Evolutionary conservation across 1,140 invertebrate species (phyloP).

Genomic region (Drosophila serrata): DNA sequence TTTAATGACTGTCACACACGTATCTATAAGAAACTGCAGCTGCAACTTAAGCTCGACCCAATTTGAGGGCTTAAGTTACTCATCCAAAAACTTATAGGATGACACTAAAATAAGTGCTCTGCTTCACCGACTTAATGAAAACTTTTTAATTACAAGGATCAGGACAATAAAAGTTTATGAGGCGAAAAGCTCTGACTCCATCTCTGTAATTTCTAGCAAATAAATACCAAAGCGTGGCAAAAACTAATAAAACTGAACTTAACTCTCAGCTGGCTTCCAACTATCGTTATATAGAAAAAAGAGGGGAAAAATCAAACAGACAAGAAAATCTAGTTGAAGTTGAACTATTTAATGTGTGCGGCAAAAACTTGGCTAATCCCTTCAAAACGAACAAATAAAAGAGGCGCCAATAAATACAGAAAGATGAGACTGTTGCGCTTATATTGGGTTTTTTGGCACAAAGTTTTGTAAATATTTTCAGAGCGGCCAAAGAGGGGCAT

Average conservation of each 20-base stretch:
- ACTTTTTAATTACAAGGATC: slow-evolving; percentile 80
- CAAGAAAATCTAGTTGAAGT: slow-evolving; percentile 66
- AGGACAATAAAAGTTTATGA: slow-evolving; percentile 80
- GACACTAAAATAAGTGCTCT: slow-evolving; percentile 50
- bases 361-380: slow-evolving; percentile 68
- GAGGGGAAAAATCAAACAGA: slow-evolving; percentile 6
- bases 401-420: slow-evolving; percentile 51
- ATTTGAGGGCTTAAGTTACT: slow-evolving; percentile 19
- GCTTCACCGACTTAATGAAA: slow-evolving; percentile 56
- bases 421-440: slow-evolving; percentile 58
- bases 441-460: slow-evolving; percentile 51
- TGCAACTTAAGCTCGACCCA: slow-evolving; percentile 41
- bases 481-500: slow-evolving; percentile 8
- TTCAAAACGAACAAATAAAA: slow-evolving; percentile 35
- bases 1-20: slow-evolving; percentile 22
- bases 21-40: slow-evolving; percentile 24
- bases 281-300: slow-evolving; percentile 33
- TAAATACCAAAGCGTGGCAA: slow-evolving; percentile 47
- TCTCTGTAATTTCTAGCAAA: slow-evolving; percentile 34
- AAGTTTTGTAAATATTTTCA: slow-evolving; percentile 45
- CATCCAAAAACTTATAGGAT: slow-evolving; percentile 30
- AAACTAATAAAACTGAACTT: slow-evolving; percentile 66
- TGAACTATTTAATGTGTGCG: slow-evolving; percentile 53
- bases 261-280: slow-evolving; percentile 49
- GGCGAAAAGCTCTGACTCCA: slow-evolving; percentile 50